Evolutionary conservation across 2,113 vertebrate species (phyloP).

Genomic region (Agelaius tricolor): DNA sequence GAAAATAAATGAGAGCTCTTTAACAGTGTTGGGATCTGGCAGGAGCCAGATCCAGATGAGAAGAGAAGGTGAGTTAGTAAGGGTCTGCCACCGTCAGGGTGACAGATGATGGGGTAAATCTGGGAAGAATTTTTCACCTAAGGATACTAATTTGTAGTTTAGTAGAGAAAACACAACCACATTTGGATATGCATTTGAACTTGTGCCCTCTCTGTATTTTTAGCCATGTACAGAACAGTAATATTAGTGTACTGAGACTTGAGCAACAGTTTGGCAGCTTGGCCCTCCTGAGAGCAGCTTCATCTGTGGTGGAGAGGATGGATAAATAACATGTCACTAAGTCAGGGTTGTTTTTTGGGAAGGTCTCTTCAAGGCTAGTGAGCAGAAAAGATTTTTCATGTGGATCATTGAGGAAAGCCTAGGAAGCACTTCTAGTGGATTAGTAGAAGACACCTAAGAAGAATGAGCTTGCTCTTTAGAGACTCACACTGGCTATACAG

Average conservation of each 20-base stretch:
- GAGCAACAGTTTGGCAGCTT: neutral
- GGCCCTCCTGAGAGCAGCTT: neutral
- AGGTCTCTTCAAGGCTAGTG: neutral
- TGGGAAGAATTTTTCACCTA: neutral
- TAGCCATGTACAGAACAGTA: neutral
- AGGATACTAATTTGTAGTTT: neutral
- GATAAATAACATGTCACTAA: neutral
- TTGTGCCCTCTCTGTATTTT: neutral
- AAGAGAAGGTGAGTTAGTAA: neutral
- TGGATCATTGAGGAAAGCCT: neutral
- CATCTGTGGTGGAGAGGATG: neutral
- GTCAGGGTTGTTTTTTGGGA: neutral
- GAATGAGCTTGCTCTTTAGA: neutral
- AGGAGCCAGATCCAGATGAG: neutral
- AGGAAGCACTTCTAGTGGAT: neutral
- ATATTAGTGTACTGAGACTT: neutral
- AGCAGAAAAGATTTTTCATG: neutral
- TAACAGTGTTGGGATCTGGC: neutral
- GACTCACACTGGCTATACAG: neutral
- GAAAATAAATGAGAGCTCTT: neutral
- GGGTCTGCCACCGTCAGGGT: neutral
- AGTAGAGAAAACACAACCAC: neutral
- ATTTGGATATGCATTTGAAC: neutral
- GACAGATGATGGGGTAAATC: neutral
- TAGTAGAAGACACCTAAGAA: neutral